Evolutionary conservation across 23 tunicate species (phyloP), one percentile per base, ranked within the genome.

Genomic region (Ascidia mentula): DNA sequence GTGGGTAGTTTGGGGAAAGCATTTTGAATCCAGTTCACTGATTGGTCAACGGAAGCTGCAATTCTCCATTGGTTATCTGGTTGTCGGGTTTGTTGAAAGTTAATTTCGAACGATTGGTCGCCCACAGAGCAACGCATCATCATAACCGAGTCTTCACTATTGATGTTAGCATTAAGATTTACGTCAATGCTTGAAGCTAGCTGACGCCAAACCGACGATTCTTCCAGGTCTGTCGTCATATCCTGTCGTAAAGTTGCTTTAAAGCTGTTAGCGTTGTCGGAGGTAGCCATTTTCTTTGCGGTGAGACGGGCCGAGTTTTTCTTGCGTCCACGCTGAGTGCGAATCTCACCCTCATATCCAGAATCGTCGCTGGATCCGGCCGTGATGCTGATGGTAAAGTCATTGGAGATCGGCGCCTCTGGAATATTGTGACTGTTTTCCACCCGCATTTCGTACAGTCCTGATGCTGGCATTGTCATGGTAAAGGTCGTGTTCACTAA

Each of bases 121-220:
- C 37, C 78, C 4, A 74, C 78, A 74, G 37, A 33, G 7, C 34
- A 38, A 1, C 37, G 78, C 46, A 74, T 9, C 8, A 20, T 5
- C 32, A 74, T 28, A 18, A 37, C 78, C 34, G 46, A 26, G 20
- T 7, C 38, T 26, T 74, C 53, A 28, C 7, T 31, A 32, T 74
- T 74, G 6, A 39, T 2, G 53, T 30, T 74, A 37, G 53, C 78
- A 31, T 74, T 31, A 5, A 74, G 33, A 37, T 38, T 26, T 22
- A 74, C 33, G 13, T 74, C 78, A 6, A 74, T 3, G 7, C 24
- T 30, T 74, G 78, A 74, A 38, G 78, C 78, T 2, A 74, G 78
- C 32, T 74, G 35, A 6, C 22, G 38, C 78, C 78, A 74, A 7
- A 74, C 6, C 18, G 78, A 74, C 2, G 40, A 22, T 74, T 38